These are phyloP conservation scores for Dromiciops gliroides DNA, from an alignment of 2,113 vertebrate genomes.

Conservation along the genomic window DNA sequence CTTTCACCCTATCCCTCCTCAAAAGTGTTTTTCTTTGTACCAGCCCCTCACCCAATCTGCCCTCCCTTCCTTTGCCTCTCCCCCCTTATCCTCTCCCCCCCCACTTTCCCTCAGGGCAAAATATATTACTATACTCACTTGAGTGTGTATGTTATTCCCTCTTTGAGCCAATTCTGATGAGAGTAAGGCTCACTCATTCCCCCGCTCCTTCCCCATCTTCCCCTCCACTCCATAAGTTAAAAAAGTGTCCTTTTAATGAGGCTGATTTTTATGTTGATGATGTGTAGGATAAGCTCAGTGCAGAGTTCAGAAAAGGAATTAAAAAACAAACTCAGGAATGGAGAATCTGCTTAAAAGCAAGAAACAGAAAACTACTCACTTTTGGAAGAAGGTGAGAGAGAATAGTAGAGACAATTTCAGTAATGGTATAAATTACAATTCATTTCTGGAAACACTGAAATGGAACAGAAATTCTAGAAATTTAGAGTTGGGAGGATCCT, in stretches of 20 bases:
- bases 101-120: no score
- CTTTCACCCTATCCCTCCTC: no score
- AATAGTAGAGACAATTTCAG: not conserved
- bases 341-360: not conserved
- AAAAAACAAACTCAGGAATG: not conserved
- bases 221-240: no score
- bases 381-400: not conserved
- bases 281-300: not conserved
- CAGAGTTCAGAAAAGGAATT: not conserved
- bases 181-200: no score
- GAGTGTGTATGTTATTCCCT: no score
- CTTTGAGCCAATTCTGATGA: no score
- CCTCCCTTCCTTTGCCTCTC: no score
- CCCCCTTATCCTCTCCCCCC: no score
- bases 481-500: not conserved
- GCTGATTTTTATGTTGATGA: not conserved
- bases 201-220: no score
- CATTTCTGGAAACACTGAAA: not conserved
- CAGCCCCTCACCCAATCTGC: no score
- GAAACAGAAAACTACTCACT: not conserved
- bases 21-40: no score
- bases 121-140: no score
- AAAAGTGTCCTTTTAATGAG: constrained; percentile 27
- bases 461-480: not conserved
- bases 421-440: not conserved